These are phyloP conservation scores for Eilema griseolum DNA, from an alignment of 2,888 invertebrate genomes.

Conservation along the genomic window DNA sequence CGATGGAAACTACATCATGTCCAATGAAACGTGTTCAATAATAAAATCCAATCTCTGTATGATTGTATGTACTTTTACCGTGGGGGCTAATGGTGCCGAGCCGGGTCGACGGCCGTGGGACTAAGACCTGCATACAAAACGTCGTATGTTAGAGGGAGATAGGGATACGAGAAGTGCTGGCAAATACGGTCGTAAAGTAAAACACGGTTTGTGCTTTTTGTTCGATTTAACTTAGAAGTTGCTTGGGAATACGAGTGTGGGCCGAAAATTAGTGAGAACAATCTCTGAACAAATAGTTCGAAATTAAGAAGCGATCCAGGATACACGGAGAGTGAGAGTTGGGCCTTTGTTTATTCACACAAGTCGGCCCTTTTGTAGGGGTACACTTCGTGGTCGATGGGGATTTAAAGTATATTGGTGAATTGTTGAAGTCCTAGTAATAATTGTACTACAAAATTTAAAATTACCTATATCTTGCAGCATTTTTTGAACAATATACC, in stretches of 20 bases:
- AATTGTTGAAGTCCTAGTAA: not conserved
- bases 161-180: conserved; percentile 59
- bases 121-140: conserved; percentile 46
- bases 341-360: conserved; percentile 11
- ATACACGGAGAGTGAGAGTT: not conserved
- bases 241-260: conserved; percentile 52
- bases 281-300: conserved; percentile 27
- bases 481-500: too few species aligned
- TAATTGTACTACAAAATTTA: not conserved
- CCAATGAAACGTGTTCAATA: conserved; percentile 56
- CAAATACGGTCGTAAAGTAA: conserved; percentile 76
- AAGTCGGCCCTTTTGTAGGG: not conserved
- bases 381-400: too few species aligned
- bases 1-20: conserved; percentile 40
- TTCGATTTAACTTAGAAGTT: conserved; percentile 64
- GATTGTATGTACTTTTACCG: conserved; percentile 64
- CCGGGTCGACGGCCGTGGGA: conserved; percentile 76
- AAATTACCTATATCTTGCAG: too few species aligned
- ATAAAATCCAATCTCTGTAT: conserved; percentile 58
- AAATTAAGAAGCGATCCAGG: conserved; percentile 7
- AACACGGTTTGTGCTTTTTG: conserved; percentile 71
- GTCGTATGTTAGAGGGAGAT: conserved; percentile 49
- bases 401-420: not conserved
- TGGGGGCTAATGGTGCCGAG: conserved; percentile 60
- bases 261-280: conserved; percentile 41